These are phyloP conservation scores for Paragorgia papillata DNA, from an alignment of 92 coral and sea anemone genomes.

Conservation along the genomic window DNA sequence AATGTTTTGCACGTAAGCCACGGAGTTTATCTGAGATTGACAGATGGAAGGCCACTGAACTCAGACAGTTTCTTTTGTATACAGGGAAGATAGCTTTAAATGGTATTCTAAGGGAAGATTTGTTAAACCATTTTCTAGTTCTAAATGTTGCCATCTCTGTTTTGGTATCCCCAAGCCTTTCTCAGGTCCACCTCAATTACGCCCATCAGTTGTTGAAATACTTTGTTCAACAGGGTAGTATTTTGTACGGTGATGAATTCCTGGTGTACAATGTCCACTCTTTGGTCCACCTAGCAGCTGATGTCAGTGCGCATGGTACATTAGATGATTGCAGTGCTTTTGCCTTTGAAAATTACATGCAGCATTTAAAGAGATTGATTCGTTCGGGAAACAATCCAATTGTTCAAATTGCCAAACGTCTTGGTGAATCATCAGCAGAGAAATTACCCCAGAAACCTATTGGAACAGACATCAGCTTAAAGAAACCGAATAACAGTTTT, in stretches of 20 bases:
- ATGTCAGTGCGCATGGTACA: conserved; percentile 4
- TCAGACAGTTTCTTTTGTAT: too few species aligned
- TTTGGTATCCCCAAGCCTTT: conserved; percentile 1
- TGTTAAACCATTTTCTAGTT: conserved; percentile 14
- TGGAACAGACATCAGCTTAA: conserved; percentile 12
- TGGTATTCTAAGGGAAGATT: conserved; percentile 19
- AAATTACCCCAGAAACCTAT: conserved; percentile 24
- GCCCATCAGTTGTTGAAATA: conserved; percentile 29
- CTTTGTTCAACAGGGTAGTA: conserved; percentile 39
- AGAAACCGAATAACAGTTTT: conserved; percentile 21
- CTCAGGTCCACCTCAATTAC: not conserved
- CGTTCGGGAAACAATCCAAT: too few species aligned
- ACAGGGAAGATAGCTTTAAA: conserved; percentile 5
- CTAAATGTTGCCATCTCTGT: conserved; percentile 15
- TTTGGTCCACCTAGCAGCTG: conserved; percentile 32
- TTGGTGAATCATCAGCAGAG: conserved; percentile 30
- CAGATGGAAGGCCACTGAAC: too few species aligned
- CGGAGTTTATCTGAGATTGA: too few species aligned
- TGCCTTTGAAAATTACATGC: too few species aligned
- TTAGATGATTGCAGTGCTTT: conserved; percentile 42
- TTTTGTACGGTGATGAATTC: conserved; percentile 28
- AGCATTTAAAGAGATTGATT: too few species aligned
- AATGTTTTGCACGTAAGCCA: conserved; percentile 16
- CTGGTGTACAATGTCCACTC: conserved; percentile 33
- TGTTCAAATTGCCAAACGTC: too few species aligned